Conservation (phyloP, 1,140 invertebrate genomes). For the Odontomachus brunneus region DNA sequence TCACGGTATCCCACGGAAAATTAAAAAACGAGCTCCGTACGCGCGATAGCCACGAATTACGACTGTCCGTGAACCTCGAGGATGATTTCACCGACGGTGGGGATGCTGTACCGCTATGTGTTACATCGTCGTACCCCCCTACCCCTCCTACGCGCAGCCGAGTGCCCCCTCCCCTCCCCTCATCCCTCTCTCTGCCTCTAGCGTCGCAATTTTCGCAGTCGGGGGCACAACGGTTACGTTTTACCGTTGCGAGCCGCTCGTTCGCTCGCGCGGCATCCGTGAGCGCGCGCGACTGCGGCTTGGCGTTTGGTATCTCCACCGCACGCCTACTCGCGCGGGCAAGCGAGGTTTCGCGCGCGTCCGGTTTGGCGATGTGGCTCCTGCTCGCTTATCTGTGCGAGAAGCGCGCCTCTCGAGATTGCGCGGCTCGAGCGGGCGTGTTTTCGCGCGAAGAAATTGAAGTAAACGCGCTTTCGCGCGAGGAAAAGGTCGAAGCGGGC, state of each 20-base stretch:
- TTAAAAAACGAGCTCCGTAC: constrained; percentile 51
- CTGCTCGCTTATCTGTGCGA: not conserved
- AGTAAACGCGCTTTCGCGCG: not conserved
- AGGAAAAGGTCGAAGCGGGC: too few relatives aligned
- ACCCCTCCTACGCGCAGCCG: not conserved
- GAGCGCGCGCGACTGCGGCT: constrained; percentile 58
- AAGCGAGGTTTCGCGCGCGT: constrained; percentile 30
- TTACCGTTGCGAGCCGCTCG: constrained; percentile 78
- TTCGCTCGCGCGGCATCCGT: constrained; percentile 66
- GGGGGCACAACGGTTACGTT: constrained; percentile 80
- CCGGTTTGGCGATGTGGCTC: constrained; percentile 11
- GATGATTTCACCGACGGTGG: constrained; percentile 72
- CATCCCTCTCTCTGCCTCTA: constrained; percentile 26
- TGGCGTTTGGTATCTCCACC: constrained; percentile 62
- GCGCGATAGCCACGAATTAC: constrained; percentile 71
- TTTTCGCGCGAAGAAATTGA: not conserved
- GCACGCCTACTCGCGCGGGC: constrained; percentile 57
- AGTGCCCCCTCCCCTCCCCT: too few relatives aligned
- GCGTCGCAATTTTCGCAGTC: constrained; percentile 67
- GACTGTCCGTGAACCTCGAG: constrained; percentile 71
- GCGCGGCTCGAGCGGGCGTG: too few relatives aligned
- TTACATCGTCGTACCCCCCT: constrained; percentile 75
- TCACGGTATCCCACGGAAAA: constrained; percentile 41
- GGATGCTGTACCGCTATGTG: constrained; percentile 80
- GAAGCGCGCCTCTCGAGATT: not conserved